Evolutionary conservation across 2,797 vertebrate genomes (phyloP), one percentile per base, ranked within the genome.

Genomic region (Aldrovandia affinis): DNA sequence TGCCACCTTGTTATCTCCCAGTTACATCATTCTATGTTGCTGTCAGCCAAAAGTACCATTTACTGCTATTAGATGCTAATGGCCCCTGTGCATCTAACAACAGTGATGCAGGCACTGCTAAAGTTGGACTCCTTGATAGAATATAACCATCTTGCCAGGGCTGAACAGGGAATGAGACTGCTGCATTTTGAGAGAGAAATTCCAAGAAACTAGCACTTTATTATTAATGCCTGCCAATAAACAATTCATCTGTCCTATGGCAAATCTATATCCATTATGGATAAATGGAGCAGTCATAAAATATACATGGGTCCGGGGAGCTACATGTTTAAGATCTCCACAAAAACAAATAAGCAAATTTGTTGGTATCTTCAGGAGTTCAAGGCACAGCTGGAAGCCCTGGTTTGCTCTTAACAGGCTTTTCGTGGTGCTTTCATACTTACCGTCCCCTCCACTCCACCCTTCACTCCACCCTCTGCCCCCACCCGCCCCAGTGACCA

Each of bases 21-120:
- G 68, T 70, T 70, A 39, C 36, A 70, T 70, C 33, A 70, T 39
- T 70, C 4, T 10, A 70, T 70, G 68, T 70, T 39, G 68, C 68
- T 70, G 68, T 70, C 33, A 93, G 93, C 93, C 94, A 94, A 93
- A 91, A 93, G 91, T 78, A 89, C 92, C 92, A 94, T 94, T 94
- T 94, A 91, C 91, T 81, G 86, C 90, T 80, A 88, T 89, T 85
- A 89, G 81, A 86, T 89, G 89, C 86, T 82, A 90, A 90, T 88
- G 86, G 86, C 47, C 77, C 61, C 22, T 22, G 68, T 89, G 86
- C 83, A 83, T 89, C 77, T 87, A 86, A 5, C 68, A 70, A 70
- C 33, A 70, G 73, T 85, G 81, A 90, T 87, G 86, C 85, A 89
- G 61, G 84, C 63, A 90, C 88, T 90, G 91, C 90, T 91, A 90